Evolutionary conservation across 2,888 invertebrate species (phyloP), one percentile per base, ranked within the genome.

Genomic region (Terebella lapidaria): DNA sequence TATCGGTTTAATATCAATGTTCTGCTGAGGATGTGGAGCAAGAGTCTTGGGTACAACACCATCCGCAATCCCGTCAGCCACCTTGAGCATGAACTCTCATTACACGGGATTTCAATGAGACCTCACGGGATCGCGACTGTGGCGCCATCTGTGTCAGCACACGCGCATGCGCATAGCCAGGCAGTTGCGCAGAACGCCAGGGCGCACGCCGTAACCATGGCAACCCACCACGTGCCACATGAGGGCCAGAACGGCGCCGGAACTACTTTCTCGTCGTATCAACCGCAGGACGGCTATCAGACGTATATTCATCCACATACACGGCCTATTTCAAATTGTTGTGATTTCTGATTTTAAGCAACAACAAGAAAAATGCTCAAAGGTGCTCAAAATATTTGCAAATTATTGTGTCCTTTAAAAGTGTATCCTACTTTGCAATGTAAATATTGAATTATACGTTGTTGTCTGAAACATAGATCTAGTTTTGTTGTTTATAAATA

Each of bases 1-100:
- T 69, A 69, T 61, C 45, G 56, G 30, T 69, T 69, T 60, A 65
- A 67, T 62, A 27, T 69, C 56, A 60, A 63, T 10, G 65, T 61
- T 15, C 57, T 68, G 18, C 49, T 68, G 3, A 56, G 64, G 24
- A 62, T 60, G 15, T 58, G 66, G 10, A 54, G 59, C 15, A 58
- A 62, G 30, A 30, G 35, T 4, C 54, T 63, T 20, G 51, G 52
- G 5, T 49, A 49, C 18, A 51, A 54, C 1, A 24, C 49, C 18
- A 22, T 10, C 49, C 22, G 5, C 18, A n/a, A 49, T 22, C 49
- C 49, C n/a, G 49, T 49, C 24, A 5, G 25, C 10, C 54, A 46
- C 20, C 47, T 47, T 47, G 10, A 56, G 18, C 49, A 22, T 24
- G 49, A 22, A 49, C 49, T 49, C n/a, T 35, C 42, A n/a, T n/a